Conservation (phyloP, 2,113 vertebrate species). For the Chionis minor region DNA sequence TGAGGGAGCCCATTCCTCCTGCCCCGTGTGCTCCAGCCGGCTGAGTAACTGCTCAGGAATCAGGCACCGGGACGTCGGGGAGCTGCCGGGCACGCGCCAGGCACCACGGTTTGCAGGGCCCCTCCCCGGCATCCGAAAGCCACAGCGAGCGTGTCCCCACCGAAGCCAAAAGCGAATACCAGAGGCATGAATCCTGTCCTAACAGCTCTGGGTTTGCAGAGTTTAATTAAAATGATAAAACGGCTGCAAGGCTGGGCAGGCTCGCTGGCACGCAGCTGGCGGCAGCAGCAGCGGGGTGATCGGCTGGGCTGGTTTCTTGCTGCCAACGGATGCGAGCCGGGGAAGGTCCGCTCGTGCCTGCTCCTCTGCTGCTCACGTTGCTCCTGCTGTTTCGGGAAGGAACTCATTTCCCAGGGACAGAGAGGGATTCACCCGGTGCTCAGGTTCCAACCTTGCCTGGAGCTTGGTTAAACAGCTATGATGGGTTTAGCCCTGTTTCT, state of each 20-base stretch:
- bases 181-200: constrained; percentile 48
- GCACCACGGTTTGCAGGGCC: not conserved
- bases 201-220: constrained; percentile 46
- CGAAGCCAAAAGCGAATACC: constrained; percentile 41
- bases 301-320: fast-evolving
- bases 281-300: fast-evolving
- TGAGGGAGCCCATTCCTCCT: not conserved
- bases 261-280: not conserved
- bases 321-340: fast-evolving
- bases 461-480: not conserved
- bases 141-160: fast-evolving
- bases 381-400: not conserved
- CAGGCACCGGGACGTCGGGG: fast-evolving
- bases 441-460: fast-evolving
- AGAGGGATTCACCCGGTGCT: not conserved
- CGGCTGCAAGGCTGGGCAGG: constrained; percentile 50
- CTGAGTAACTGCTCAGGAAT: not conserved
- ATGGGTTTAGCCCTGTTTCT: not conserved
- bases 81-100: fast-evolving
- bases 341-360: fast-evolving
- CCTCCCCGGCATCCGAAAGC: not conserved
- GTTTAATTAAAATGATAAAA: constrained; percentile 56
- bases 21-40: fast-evolving
- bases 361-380: not conserved
- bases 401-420: not conserved